Conservation (phyloP, 2,888 invertebrate genomes). For the Poecilobothrus nobilitatus region DNA sequence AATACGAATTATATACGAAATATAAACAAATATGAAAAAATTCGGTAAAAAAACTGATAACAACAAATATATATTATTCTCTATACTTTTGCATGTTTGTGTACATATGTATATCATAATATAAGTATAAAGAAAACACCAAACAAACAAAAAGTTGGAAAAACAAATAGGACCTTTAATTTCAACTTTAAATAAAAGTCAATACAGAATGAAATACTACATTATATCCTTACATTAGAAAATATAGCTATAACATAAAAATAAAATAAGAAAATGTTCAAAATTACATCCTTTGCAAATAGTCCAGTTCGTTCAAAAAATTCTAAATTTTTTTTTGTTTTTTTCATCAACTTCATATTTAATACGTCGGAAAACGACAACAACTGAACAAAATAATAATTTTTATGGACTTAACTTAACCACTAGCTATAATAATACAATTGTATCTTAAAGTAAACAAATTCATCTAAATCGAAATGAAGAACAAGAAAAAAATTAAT, state of each 20-base stretch:
- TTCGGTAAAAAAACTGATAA: neutral
- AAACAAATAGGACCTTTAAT: neutral
- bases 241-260: too few relatives aligned
- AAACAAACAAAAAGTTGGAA: neutral
- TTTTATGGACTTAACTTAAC: slow-evolving; percentile 5
- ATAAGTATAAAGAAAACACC: too few relatives aligned
- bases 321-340: neutral
- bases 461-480: neutral
- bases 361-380: neutral
- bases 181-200: neutral
- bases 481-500: neutral
- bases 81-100: too few relatives aligned
- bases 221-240: too few relatives aligned
- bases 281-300: neutral
- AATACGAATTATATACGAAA: neutral
- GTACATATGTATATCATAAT: too few relatives aligned
- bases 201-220: too few relatives aligned
- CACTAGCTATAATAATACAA: neutral
- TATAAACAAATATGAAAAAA: neutral
- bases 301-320: neutral
- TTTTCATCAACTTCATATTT: neutral
- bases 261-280: neutral
- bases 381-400: neutral
- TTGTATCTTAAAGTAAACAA: slow-evolving; percentile 6
- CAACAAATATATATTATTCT: neutral